phyloP scores from a whole-genome alignment of 2,797 vertebrate species.

The Poecilia picta region DNA sequence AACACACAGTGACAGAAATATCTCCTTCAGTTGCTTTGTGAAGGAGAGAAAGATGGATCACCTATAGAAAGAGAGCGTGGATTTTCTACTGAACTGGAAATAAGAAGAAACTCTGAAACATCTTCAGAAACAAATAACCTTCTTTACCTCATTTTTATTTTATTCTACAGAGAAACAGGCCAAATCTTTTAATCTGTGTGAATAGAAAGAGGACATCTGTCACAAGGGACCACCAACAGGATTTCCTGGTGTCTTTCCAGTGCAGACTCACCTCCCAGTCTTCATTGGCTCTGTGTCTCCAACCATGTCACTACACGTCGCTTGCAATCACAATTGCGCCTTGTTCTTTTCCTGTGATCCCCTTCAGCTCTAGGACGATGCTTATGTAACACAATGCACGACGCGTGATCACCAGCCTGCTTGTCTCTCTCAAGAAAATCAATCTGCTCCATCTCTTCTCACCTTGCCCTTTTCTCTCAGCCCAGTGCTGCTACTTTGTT shows the following conservation, averaged over 20 bases:
- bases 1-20: not conserved
- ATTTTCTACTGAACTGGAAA: not conserved
- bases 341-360: constrained; percentile 61
- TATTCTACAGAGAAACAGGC: not conserved
- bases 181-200: not conserved
- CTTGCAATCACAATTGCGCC: constrained; percentile 40
- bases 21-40: not conserved
- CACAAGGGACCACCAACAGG: not conserved
- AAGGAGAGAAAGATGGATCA: not conserved
- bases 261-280: constrained; percentile 24
- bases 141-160: not conserved
- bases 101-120: not conserved
- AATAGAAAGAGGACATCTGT: not conserved
- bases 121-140: not conserved
- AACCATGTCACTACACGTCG: constrained; percentile 66
- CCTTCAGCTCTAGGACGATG: constrained; percentile 50
- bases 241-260: constrained; percentile 43
- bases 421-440: constrained; percentile 62
- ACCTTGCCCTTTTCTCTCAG: constrained; percentile 36
- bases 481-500: constrained; percentile 21
- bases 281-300: constrained; percentile 35
- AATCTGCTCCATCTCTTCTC: constrained; percentile 56
- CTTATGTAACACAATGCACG: constrained; percentile 68
- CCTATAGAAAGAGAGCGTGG: not conserved
- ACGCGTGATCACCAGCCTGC: constrained; percentile 43